Evolutionary conservation across 2,113 vertebrate genomes (phyloP).

Genomic region (Cheilinus undulatus): DNA sequence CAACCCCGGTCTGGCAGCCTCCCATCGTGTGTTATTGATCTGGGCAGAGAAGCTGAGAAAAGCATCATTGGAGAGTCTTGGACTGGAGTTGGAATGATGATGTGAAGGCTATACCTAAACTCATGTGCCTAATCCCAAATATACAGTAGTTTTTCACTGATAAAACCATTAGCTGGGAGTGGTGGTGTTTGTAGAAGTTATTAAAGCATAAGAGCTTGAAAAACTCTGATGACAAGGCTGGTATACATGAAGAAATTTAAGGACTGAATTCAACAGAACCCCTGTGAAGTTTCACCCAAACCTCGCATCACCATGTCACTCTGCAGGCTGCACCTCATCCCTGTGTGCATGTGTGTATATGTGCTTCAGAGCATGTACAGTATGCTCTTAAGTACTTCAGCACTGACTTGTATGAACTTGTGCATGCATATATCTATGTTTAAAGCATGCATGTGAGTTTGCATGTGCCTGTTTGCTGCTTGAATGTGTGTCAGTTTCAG

Average conservation of each 20-base stretch:
- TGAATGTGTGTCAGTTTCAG: constrained; percentile 14
- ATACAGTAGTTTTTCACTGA: too few species aligned
- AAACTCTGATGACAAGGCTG: constrained; percentile 54
- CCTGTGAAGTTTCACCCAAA: constrained; percentile 36
- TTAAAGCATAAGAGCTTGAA: constrained; percentile 16
- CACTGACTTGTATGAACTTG: not conserved
- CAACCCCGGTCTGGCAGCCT: too few species aligned
- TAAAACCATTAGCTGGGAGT: too few species aligned
- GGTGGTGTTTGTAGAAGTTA: constrained; percentile 22
- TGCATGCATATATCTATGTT: not conserved
- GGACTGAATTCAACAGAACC: not conserved
- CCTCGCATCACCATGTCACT: constrained; percentile 51
- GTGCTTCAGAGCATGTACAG: constrained; percentile 17
- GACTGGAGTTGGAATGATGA: constrained; percentile 40
- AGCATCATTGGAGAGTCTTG: constrained; percentile 21
- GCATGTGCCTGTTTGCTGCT: not conserved
- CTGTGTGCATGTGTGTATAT: constrained; percentile 18
- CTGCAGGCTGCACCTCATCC: constrained; percentile 19
- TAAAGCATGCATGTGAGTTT: not conserved
- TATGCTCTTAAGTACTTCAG: not conserved
- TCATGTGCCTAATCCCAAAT: too few species aligned
- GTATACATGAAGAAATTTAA: constrained; percentile 12
- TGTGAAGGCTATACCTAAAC: not conserved
- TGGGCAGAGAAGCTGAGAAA: constrained; percentile 25
- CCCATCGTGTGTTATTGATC: too few species aligned